phyloP scores from a whole-genome alignment of 2,797 vertebrate species.

The Rhinichthys osculus region DNA sequence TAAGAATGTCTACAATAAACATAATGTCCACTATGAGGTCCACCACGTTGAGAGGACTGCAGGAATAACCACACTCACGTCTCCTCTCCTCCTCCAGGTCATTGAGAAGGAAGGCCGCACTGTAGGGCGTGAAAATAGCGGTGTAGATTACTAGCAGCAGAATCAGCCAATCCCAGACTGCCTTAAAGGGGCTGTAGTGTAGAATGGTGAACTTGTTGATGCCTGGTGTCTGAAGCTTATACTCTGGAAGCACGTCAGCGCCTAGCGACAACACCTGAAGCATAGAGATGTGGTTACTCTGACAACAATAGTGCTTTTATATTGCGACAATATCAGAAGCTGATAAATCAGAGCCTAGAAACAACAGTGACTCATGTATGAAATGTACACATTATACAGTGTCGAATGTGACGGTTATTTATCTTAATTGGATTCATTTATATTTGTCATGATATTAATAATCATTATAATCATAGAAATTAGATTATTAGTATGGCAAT shows the following conservation, averaged over 20 bases:
- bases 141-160: conserved; percentile 97
- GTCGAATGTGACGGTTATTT: background rate
- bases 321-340: conserved; percentile 1
- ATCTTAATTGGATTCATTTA: background rate
- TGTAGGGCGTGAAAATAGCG: conserved; percentile 97
- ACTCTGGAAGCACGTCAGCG: conserved; percentile 96
- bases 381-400: background rate
- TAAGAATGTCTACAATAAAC: conserved; percentile 99
- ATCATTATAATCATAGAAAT: too few relatives aligned
- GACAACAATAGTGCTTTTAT: background rate
- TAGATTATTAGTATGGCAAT: background rate
- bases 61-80: conserved; percentile 95
- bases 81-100: conserved; percentile 92
- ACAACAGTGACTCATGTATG: background rate
- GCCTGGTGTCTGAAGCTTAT: conserved; percentile 94
- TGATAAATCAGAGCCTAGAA: conserved; percentile 2
- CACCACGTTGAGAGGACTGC: conserved; percentile 96
- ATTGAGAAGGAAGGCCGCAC: conserved; percentile 96
- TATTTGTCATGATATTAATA: background rate
- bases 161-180: conserved; percentile 99
- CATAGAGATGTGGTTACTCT: conserved; percentile 6
- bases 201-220: conserved; percentile 98
- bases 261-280: conserved; percentile 93
- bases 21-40: conserved; percentile 99
- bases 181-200: conserved; percentile 99